These are phyloP conservation scores for Okapia johnstoni DNA, from an alignment of 2,113 vertebrate species.

Conservation along the genomic window DNA sequence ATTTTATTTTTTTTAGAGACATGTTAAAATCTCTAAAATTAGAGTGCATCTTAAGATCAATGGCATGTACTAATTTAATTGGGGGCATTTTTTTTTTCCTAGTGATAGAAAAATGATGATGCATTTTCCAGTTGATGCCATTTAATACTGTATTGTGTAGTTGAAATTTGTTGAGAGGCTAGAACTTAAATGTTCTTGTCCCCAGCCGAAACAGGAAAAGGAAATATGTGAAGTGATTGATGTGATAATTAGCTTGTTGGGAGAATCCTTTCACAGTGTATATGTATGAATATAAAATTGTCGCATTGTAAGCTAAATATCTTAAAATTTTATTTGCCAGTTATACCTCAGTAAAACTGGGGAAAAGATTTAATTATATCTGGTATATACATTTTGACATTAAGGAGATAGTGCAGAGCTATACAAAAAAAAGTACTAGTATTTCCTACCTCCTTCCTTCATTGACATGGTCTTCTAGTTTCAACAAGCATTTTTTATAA, in stretches of 20 bases:
- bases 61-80: background rate
- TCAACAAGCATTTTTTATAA: background rate
- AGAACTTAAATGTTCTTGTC: background rate
- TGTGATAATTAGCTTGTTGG: background rate
- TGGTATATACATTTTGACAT: background rate
- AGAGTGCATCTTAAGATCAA: background rate
- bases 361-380: background rate
- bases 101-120: background rate
- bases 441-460: background rate
- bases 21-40: conserved; percentile 16
- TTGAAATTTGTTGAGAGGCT: background rate
- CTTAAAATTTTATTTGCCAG: background rate
- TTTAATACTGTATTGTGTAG: background rate
- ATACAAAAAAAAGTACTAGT: background rate
- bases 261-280: background rate
- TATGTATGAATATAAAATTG: background rate
- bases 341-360: background rate
- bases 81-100: background rate
- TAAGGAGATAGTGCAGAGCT: background rate
- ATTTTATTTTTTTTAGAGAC: background rate
- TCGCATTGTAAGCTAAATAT: background rate
- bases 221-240: background rate
- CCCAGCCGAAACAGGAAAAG: background rate
- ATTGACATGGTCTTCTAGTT: background rate
- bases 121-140: background rate